Conservation (phyloP, 2,113 vertebrate genomes). For the Shinisaurus crocodilurus region DNA sequence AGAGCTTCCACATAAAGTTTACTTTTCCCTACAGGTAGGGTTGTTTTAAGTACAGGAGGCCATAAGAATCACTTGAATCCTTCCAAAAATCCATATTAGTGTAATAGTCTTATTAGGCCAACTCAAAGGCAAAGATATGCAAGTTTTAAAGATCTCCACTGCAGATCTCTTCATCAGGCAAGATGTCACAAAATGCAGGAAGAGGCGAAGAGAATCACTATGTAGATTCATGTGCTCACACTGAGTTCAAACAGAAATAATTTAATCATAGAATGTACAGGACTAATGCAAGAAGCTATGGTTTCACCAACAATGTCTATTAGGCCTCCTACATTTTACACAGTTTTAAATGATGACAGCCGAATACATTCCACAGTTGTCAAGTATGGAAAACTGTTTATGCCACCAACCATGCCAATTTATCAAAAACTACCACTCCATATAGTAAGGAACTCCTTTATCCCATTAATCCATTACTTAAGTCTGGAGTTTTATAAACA, state of each 20-base stretch:
- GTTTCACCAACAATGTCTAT: fast-evolving
- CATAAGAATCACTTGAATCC: background rate
- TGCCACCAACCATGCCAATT: background rate
- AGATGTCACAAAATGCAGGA: no score
- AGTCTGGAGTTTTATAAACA: background rate
- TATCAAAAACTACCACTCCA: background rate
- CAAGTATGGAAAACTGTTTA: background rate
- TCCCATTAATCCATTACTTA: background rate
- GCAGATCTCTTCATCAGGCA: no score
- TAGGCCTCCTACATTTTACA: background rate
- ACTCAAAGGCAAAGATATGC: no score
- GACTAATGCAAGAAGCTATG: background rate
- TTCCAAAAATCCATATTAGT: no score
- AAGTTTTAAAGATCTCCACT: no score
- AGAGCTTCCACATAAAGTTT: background rate
- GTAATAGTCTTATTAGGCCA: no score
- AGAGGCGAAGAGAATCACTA: no score
- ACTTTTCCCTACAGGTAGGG: background rate
- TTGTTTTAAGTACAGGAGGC: no score
- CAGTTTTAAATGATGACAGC: background rate
- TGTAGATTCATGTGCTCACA: background rate
- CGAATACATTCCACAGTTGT: background rate
- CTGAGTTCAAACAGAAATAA: background rate
- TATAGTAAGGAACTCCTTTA: background rate
- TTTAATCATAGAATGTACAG: background rate